Percentiles rank a stretch among this genome's conserved stretches.
Conservation (phyloP, 1,140 invertebrate genomes). For the Papilio dardanus region DNA sequence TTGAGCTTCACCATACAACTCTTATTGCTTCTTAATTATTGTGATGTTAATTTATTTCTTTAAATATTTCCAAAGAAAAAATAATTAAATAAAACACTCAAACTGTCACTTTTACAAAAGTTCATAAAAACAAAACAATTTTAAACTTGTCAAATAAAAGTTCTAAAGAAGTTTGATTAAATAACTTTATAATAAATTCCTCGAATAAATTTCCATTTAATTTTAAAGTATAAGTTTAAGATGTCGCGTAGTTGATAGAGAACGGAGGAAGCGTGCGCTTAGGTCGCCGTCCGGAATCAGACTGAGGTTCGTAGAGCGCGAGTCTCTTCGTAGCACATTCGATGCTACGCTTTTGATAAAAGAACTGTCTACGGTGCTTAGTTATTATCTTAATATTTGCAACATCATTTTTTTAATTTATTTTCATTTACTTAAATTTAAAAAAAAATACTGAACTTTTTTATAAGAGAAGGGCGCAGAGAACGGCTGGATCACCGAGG, state of each 20-base stretch:
- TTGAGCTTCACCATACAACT: background rate
- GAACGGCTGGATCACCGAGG: no score
- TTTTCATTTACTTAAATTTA: background rate
- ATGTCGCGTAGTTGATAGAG: slow-evolving; percentile 18
- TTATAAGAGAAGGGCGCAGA: no score
- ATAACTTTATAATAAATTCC: background rate
- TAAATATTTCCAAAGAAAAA: no score
- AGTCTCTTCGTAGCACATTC: background rate
- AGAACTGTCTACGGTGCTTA: background rate
- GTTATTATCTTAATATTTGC: background rate
- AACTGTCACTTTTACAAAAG: background rate
- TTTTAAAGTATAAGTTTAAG: slow-evolving; percentile 28
- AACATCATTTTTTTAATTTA: background rate
- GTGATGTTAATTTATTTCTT: background rate
- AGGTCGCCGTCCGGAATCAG: slow-evolving; percentile 19
- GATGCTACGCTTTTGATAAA: background rate
- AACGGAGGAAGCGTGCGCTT: slow-evolving; percentile 8
- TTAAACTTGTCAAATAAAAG: background rate
- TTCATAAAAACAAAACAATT: background rate
- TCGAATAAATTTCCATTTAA: background rate
- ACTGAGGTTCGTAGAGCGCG: slow-evolving; percentile 13
- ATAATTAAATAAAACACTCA: background rate
- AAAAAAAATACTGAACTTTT: no score
- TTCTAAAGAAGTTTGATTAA: background rate
- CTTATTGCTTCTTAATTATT: background rate